Percentiles rank a stretch among this genome's conserved stretches.
Evolutionary conservation across 1,140 invertebrate species (phyloP).

Genomic region (Sinonovacula constricta): DNA sequence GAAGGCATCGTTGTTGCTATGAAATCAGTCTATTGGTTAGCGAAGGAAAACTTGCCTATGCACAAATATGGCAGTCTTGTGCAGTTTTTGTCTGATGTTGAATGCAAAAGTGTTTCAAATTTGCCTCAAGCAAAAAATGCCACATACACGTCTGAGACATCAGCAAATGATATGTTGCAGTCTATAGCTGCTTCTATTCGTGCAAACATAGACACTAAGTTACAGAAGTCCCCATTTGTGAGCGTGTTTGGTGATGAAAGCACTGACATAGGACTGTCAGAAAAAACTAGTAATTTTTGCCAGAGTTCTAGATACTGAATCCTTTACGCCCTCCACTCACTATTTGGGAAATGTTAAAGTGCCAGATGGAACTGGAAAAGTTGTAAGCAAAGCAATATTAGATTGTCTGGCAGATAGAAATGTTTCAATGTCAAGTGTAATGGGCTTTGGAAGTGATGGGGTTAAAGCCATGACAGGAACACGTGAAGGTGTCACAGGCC

Average conservation of each 20-base stretch:
- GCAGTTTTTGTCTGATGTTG: not conserved
- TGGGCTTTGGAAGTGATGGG: slow-evolving; percentile 8
- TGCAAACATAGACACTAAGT: not conserved
- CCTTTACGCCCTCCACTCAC: not conserved
- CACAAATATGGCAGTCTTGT: too few species aligned
- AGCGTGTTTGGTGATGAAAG: not conserved
- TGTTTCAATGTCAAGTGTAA: slow-evolving; percentile 1
- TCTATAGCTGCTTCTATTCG: not conserved
- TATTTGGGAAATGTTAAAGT: not conserved
- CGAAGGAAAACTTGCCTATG: not conserved
- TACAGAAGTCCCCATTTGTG: not conserved
- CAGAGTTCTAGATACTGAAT: not conserved
- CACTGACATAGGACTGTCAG: not conserved
- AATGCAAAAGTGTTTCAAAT: not conserved
- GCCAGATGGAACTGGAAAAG: not conserved
- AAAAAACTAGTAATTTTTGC: not conserved
- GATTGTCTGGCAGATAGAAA: not conserved
- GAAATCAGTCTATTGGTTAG: not conserved
- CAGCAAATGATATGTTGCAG: not conserved
- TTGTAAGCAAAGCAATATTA: not conserved
- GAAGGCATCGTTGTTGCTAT: not conserved
- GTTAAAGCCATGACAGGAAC: not conserved
- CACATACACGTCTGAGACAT: slow-evolving; percentile 4
- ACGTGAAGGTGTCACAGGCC: not conserved
- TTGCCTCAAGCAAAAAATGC: slow-evolving; percentile 1